phyloP scores from a whole-genome alignment of 2,888 invertebrate genomes.

The Cephus spinipes region DNA sequence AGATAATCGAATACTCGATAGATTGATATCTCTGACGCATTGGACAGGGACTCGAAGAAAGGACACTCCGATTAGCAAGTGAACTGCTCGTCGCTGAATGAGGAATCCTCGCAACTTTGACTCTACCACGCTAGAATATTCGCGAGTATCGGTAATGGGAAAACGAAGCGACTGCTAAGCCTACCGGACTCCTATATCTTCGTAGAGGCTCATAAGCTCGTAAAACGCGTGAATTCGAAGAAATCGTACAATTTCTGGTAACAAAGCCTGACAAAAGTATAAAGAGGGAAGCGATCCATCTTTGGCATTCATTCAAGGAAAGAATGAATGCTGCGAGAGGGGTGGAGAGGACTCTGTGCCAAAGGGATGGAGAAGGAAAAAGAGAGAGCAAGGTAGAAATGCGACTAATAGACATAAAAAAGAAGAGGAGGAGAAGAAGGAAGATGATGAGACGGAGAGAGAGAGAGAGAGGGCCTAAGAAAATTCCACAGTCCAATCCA shows the following conservation, averaged over 20 bases:
- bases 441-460: conserved; percentile 26
- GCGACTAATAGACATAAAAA: background rate
- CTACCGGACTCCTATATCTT: conserved; percentile 29
- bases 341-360: conserved; percentile 4
- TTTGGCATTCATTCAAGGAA: conserved; percentile 58
- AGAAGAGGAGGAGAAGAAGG: conserved; percentile 5
- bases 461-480: conserved; percentile 18
- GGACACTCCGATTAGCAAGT: background rate
- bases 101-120: background rate
- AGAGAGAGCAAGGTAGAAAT: conserved; percentile 19
- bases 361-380: conserved; percentile 3
- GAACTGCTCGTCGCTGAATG: background rate
- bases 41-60: background rate
- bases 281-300: conserved; percentile 59
- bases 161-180: background rate
- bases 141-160: background rate
- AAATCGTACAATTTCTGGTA: conserved; percentile 49
- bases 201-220: conserved; percentile 33
- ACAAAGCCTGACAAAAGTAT: conserved; percentile 45
- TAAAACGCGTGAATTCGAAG: conserved; percentile 55
- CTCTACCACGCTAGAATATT: background rate
- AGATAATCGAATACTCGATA: background rate
- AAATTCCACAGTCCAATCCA: conserved; percentile 34
- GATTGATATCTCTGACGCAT: background rate
- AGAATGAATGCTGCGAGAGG: conserved; percentile 51